These are phyloP conservation scores for Drosophila borealis DNA, from an alignment of 2,888 invertebrate species.

Conservation along the genomic window DNA sequence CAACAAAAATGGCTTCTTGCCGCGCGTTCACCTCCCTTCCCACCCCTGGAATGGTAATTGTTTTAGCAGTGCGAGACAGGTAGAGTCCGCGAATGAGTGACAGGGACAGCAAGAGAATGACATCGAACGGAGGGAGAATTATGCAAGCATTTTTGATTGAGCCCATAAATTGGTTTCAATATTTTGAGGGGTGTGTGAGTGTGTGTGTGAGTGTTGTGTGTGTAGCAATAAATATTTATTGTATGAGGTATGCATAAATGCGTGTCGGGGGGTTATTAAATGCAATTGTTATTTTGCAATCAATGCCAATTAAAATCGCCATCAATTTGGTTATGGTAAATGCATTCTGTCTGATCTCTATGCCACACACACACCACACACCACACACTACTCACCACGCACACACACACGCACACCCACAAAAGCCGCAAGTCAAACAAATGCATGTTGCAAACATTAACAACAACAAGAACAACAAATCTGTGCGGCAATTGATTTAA, in stretches of 20 bases:
- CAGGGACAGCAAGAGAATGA: neutral
- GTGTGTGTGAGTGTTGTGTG: neutral
- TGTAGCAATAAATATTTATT: constrained; percentile 12
- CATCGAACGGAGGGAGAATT: constrained; percentile 4
- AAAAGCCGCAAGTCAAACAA: constrained; percentile 56
- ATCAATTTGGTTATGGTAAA: constrained; percentile 62
- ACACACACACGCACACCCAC: constrained; percentile 2
- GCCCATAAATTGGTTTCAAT: neutral
- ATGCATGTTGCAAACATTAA: constrained; percentile 46
- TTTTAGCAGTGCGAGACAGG: neutral
- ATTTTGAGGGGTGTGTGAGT: neutral
- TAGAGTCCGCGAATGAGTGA: neutral
- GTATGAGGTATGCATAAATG: neutral
- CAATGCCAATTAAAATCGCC: constrained; percentile 71
- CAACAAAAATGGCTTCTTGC: constrained; percentile 9
- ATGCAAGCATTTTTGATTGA: constrained; percentile 35
- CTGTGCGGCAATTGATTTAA: constrained; percentile 67
- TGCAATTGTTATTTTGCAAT: constrained; percentile 71
- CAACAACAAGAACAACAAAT: constrained; percentile 36
- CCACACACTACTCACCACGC: constrained; percentile 1
- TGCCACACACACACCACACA: constrained; percentile 3
- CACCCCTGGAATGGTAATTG: constrained; percentile 1
- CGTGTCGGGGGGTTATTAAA: constrained; percentile 46
- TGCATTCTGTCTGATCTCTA: constrained; percentile 59
- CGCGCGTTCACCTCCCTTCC: too few species aligned